Conservation (phyloP, 2,113 vertebrate genomes). For the Passer montanus region DNA sequence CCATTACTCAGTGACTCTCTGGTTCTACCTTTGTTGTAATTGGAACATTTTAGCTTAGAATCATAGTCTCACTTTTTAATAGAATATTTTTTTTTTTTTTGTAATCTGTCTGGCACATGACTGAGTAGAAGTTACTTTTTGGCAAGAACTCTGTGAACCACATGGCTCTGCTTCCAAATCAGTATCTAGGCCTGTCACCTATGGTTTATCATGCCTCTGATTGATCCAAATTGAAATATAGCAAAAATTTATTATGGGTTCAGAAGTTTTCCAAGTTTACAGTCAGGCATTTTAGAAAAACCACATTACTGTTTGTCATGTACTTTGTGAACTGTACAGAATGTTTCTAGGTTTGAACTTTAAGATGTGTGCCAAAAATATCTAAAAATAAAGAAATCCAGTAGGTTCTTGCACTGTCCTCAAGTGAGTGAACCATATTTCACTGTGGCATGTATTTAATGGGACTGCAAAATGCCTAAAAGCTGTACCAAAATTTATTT, state of each 20-base stretch:
- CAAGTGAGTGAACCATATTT: neutral
- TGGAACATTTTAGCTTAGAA: neutral
- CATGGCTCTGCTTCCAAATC: neutral
- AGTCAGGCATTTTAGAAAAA: neutral
- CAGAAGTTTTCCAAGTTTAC: neutral
- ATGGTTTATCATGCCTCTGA: neutral
- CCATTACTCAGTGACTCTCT: neutral
- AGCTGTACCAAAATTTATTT: neutral
- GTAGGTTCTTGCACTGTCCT: neutral
- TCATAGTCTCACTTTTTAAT: conserved; percentile 11
- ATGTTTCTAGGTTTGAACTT: neutral
- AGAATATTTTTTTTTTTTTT: neutral
- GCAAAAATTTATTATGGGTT: neutral
- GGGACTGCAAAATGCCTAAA: neutral
- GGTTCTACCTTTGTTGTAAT: neutral
- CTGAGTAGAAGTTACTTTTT: neutral
- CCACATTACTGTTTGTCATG: neutral
- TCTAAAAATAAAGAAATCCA: neutral
- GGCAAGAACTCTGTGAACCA: neutral
- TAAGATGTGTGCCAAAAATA: neutral
- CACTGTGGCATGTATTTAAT: neutral
- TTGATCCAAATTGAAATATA: neutral
- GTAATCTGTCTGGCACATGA: neutral
- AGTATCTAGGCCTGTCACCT: neutral
- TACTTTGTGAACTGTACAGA: neutral